Evolutionary conservation across 2,888 invertebrate species (phyloP).

Genomic region (Melieria crassipennis): DNA sequence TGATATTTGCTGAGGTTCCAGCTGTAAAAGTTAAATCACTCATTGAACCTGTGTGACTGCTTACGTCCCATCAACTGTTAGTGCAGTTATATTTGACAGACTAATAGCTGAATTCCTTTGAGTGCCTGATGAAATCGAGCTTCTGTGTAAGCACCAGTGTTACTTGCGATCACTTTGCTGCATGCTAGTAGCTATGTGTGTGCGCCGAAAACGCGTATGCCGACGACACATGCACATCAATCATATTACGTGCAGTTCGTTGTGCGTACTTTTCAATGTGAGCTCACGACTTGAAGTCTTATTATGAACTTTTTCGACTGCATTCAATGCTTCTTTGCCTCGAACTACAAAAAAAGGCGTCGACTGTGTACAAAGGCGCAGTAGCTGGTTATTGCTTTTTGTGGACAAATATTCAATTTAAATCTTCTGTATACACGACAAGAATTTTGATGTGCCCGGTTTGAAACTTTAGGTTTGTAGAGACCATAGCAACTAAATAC

Average conservation of each 20-base stretch:
- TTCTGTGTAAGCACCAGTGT: constrained; percentile 58
- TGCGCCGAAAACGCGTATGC: neutral
- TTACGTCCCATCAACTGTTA: neutral
- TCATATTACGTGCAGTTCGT: constrained; percentile 23
- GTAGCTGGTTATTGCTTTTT: neutral
- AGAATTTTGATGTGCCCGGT: no score
- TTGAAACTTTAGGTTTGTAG: no score
- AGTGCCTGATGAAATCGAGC: constrained; percentile 57
- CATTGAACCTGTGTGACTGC: neutral
- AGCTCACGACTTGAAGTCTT: no score
- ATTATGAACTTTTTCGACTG: no score
- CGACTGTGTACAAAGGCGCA: no score
- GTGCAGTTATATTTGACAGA: constrained; percentile 40
- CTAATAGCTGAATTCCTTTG: constrained; percentile 45
- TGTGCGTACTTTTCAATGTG: no score
- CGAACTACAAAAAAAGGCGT: no score
- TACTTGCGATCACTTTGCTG: constrained; percentile 4
- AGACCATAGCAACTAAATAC: no score
- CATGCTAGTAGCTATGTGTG: neutral
- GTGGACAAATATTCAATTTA: neutral
- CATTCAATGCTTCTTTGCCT: no score
- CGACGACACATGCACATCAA: constrained; percentile 23
- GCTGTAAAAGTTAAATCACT: no score
- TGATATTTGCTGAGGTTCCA: no score
- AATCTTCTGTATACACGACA: neutral